A percentile compares a stretch with the other conserved stretches of the same genome.
phyloP scores from a whole-genome alignment of 2,113 vertebrate genomes.

The Todiramphus chloris region DNA sequence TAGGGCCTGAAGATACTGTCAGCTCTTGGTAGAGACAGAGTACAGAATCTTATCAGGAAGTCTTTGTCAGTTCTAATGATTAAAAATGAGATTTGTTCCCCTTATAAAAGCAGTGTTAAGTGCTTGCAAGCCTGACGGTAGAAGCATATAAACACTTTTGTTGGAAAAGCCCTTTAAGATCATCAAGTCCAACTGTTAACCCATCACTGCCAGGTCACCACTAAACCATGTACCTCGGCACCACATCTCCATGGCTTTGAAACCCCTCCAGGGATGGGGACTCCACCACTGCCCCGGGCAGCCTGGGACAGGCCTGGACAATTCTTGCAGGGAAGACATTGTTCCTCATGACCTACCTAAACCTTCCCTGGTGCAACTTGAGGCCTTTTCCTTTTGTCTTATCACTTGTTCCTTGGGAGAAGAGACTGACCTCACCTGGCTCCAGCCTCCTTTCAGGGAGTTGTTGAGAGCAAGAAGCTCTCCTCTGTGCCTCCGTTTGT shows the following conservation, averaged over 20 bases:
- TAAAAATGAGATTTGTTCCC: background rate
- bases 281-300: background rate
- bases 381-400: background rate
- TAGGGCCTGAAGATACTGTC: no score
- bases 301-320: background rate
- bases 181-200: background rate
- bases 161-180: background rate
- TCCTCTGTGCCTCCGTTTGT: background rate
- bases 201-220: background rate
- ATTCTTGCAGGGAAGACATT: background rate
- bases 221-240: background rate
- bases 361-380: background rate
- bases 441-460: background rate
- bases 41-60: background rate
- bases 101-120: background rate
- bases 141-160: background rate
- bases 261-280: background rate
- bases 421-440: background rate
- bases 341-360: background rate
- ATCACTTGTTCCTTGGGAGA: background rate
- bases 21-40: background rate
- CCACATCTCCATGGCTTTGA: background rate
- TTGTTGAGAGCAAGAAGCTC: background rate
- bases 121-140: background rate
- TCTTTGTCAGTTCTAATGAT: background rate